A percentile compares a stretch with the other conserved stretches of the same genome.
Conservation (phyloP, 2,113 vertebrate genomes). For the Malurus elegans region DNA sequence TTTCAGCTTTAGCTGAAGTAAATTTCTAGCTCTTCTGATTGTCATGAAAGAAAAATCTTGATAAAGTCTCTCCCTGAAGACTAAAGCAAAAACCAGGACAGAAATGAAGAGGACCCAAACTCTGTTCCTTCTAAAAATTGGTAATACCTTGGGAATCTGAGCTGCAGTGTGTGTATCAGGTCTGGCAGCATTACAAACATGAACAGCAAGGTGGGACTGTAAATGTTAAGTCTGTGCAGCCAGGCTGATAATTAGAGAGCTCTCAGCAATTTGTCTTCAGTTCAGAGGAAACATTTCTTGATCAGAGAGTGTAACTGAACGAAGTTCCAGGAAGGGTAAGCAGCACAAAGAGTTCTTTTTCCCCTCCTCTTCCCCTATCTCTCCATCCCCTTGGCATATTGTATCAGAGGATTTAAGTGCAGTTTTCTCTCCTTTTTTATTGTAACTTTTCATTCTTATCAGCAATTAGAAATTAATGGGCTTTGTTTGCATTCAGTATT, state of each 20-base stretch:
- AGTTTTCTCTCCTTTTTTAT: not conserved
- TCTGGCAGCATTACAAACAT: not conserved
- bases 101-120: not conserved
- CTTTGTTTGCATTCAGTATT: not conserved
- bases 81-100: not conserved
- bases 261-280: not conserved
- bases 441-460: not conserved
- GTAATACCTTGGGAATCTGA: not conserved
- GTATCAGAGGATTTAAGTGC: not conserved
- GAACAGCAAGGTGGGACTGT: not conserved
- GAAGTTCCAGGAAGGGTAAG: not conserved
- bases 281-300: not conserved
- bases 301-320: not conserved
- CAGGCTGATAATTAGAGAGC: not conserved
- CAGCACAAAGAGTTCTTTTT: not conserved
- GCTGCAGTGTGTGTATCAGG: not conserved
- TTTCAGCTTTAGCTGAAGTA: not conserved
- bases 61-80: not conserved
- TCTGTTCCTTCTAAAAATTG: not conserved
- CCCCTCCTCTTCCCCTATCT: not conserved
- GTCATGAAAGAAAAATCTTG: not conserved
- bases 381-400: not conserved
- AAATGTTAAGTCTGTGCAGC: not conserved
- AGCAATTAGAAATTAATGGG: not conserved
- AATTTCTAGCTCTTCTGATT: not conserved